phyloP scores from a whole-genome alignment of 2,113 vertebrate genomes.

The Synodontis membranacea region DNA sequence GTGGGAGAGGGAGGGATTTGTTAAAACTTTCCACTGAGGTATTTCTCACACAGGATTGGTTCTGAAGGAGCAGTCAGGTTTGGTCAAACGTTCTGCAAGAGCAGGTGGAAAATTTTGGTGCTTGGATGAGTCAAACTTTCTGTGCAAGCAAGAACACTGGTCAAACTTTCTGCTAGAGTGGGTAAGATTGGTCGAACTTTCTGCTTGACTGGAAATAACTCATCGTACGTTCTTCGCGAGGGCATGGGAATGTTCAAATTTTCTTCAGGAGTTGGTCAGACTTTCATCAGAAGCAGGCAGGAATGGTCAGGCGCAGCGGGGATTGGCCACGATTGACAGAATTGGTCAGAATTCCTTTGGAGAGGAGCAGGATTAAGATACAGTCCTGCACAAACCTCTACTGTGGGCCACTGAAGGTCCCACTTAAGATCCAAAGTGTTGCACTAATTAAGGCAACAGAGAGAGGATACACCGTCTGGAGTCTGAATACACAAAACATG shows the following conservation, averaged over 20 bases:
- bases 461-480: constrained; percentile 39
- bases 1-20: background rate
- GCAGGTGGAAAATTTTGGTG: background rate
- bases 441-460: constrained; percentile 52
- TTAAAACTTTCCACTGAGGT: background rate
- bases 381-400: background rate
- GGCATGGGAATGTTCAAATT: background rate
- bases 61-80: background rate
- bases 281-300: background rate
- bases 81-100: background rate
- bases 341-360: background rate
- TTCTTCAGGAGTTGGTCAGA: background rate
- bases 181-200: background rate
- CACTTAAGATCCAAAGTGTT: constrained; percentile 35
- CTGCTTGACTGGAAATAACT: too few species aligned
- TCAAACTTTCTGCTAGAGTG: background rate
- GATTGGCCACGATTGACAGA: too few species aligned
- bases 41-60: too few species aligned
- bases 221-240: too few species aligned
- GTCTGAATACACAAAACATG: constrained; percentile 23
- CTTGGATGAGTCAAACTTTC: background rate
- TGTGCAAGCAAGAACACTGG: background rate
- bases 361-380: background rate
- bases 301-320: too few species aligned
- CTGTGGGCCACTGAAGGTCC: background rate